Evolutionary conservation across 2,888 invertebrate genomes (phyloP), one percentile per base, ranked within the genome.

Genomic region (Tetheella fluctuosa): DNA sequence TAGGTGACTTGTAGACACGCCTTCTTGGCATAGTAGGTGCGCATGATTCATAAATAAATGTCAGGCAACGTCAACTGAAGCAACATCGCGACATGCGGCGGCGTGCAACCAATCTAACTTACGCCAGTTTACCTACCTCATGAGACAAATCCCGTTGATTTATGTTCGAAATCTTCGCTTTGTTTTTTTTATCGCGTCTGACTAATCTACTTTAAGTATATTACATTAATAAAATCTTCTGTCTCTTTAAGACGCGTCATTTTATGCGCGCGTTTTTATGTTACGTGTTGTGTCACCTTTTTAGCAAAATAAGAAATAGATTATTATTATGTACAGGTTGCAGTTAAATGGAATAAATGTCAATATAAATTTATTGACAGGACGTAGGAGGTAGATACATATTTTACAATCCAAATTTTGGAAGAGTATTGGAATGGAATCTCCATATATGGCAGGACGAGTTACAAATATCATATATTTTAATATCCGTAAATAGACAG

Each of bases 11-110:
- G 64, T 61, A 67, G 75, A 71, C 74, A 70, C 81, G 80, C 82
- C 79, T 68, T 52, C 77, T 81, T 81, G 80, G 81, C 79, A 73
- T 61, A 63, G 60, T 55, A 62, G 57, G 57, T 67, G 70, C 71
- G 72, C 64, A 59, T 80, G 81, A 80, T 68, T 81, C 80, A 80
- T 59, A 68, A 67, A 66, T 60, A 76, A 79, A 75, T 77, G 77
- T 76, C 76, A 79, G 60, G 63, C 68, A 54, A 57, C 60, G 57
- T 48, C 20, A 20, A 48, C 20, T 48, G 48, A 48, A 48, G 10
- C 20, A 64, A 63, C 60, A 68, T 52, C 63, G 55, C 57, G 62
- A 61, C 60, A 57, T 61, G 56, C 54, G 55, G 57, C 54, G 55
- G 59, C 62, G 57, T 58, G 56, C 48, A 48, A 48, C 48, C 20